Percentiles rank a stretch among this genome's conserved stretches.
These are phyloP conservation scores for Patella depressa DNA, from an alignment of 2,888 invertebrate species.

Conservation along the genomic window DNA sequence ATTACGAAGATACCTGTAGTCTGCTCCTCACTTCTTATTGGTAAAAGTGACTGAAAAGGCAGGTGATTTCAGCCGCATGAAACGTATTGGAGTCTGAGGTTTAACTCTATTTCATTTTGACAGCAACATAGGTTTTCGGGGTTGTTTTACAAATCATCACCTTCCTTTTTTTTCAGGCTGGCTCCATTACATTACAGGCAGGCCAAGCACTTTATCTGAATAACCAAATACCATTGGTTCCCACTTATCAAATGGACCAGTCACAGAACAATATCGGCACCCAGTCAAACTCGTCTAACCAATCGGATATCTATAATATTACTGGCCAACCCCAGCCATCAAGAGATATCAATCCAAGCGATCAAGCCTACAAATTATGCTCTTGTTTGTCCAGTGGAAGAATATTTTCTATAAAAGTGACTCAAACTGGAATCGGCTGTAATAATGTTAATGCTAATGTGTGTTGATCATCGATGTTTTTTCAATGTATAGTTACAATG, in stretches of 20 bases:
- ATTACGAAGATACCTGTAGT: too few relatives aligned
- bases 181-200: constrained; percentile 33
- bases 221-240: constrained; percentile 26
- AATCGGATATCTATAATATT: not conserved
- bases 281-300: not conserved
- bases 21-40: too few relatives aligned
- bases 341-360: not conserved
- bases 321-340: not conserved
- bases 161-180: constrained; percentile 28
- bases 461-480: too few relatives aligned
- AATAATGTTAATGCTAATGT: constrained; percentile 17
- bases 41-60: too few relatives aligned
- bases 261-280: constrained; percentile 12
- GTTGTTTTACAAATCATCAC: not conserved
- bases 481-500: too few relatives aligned
- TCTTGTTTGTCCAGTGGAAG: constrained; percentile 52
- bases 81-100: not conserved
- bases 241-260: not conserved
- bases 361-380: constrained; percentile 49
- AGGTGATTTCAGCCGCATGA: too few relatives aligned
- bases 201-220: constrained; percentile 30
- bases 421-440: constrained; percentile 39
- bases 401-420: constrained; percentile 52
- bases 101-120: not conserved
- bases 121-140: not conserved